phyloP scores from a whole-genome alignment of 2,797 vertebrate genomes.

The Acipenser ruthenus region DNA sequence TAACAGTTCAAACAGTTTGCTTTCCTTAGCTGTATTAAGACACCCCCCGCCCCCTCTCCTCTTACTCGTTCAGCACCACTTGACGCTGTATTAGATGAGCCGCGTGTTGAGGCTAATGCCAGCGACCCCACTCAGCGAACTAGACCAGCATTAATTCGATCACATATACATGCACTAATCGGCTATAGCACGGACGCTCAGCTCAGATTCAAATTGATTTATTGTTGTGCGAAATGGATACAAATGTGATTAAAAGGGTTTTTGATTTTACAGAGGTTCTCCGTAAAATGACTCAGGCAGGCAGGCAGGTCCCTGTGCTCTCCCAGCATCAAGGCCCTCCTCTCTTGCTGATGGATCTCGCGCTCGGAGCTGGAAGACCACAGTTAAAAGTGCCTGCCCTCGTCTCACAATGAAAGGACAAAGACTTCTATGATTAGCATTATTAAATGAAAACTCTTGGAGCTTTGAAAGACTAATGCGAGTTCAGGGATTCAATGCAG shows the following conservation, averaged over 20 bases:
- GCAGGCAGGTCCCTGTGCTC: slow-evolving; percentile 26
- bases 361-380: not conserved
- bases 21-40: not conserved
- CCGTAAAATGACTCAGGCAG: slow-evolving; percentile 55
- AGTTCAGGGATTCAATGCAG: too few species aligned
- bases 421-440: slow-evolving; percentile 3
- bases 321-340: slow-evolving; percentile 11
- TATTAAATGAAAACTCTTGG: not conserved
- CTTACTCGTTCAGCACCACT: not conserved
- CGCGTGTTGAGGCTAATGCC: slow-evolving; percentile 20
- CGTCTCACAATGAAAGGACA: slow-evolving; percentile 5
- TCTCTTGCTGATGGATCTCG: slow-evolving; percentile 12
- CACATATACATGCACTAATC: slow-evolving; percentile 50
- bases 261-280: slow-evolving; percentile 62
- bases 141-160: slow-evolving; percentile 51
- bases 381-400: not conserved
- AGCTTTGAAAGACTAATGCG: too few species aligned
- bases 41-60: not conserved
- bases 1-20: not conserved
- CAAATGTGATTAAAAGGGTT: slow-evolving; percentile 70
- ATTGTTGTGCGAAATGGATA: slow-evolving; percentile 62
- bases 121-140: slow-evolving; percentile 43
- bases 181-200: slow-evolving; percentile 57
- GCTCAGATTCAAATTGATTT: slow-evolving; percentile 70
- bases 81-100: slow-evolving; percentile 15